A percentile compares a stretch with the other conserved stretches of the same genome.
phyloP scores from a whole-genome alignment of 2,797 vertebrate genomes.

The Oreochromis mossambicus region DNA sequence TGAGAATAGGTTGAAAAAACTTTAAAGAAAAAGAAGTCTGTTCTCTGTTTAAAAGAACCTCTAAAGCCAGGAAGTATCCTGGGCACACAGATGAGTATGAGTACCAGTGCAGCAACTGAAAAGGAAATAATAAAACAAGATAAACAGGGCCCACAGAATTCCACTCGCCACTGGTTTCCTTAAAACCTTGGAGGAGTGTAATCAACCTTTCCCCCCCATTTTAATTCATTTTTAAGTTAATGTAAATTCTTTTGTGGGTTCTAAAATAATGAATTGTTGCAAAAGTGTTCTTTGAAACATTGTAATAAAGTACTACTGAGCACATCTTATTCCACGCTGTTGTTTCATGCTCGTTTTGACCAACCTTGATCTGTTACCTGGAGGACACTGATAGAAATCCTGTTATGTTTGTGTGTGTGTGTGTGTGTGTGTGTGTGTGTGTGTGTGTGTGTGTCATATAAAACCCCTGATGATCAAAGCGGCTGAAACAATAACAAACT shows the following conservation, averaged over 20 bases:
- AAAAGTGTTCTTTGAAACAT: accelerated
- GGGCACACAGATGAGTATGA: background rate
- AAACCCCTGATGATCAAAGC: accelerated
- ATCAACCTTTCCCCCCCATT: background rate
- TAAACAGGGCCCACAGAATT: background rate
- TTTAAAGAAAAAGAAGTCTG: background rate
- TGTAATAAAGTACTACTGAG: background rate
- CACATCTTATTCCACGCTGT: background rate
- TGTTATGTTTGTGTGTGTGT: background rate
- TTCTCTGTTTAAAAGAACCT: background rate
- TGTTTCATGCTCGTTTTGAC: background rate
- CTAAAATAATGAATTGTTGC: background rate
- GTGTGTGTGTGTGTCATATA: background rate
- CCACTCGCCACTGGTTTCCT: background rate
- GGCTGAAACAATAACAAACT: background rate
- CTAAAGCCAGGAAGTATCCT: background rate
- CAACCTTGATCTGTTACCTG: background rate
- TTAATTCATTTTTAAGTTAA: background rate
- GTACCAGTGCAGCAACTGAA: background rate
- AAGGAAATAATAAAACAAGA: accelerated
- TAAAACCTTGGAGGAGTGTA: background rate
- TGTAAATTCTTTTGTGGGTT: background rate
- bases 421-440: too few species aligned
- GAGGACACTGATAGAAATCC: background rate
- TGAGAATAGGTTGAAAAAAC: background rate